Conservation (phyloP, 2,113 vertebrate genomes). For the Microcebus ravelobensis region DNA sequence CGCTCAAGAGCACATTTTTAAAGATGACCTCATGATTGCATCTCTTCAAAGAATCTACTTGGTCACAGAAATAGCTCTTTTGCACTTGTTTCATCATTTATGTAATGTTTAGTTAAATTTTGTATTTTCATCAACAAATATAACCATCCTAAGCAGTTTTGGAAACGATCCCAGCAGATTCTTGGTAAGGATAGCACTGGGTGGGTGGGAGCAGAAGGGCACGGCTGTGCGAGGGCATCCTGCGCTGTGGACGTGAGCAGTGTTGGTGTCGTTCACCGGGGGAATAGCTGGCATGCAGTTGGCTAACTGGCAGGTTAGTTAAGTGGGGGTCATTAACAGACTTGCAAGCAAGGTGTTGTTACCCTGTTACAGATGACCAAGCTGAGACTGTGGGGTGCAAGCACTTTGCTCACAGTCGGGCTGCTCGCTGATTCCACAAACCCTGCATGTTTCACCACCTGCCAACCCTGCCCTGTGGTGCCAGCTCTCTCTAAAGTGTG, state of each 20-base stretch:
- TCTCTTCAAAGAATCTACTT: neutral
- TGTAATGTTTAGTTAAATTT: constrained; percentile 32
- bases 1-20: neutral
- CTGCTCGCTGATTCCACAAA: rapidly evolving
- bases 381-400: neutral
- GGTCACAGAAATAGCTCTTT: neutral
- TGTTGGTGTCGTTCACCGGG: rapidly evolving
- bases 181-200: neutral
- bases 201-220: neutral
- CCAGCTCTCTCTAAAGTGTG: neutral
- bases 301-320: neutral
- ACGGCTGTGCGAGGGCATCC: neutral
- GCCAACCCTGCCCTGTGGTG: neutral
- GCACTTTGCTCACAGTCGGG: neutral
- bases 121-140: neutral
- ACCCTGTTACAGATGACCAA: neutral
- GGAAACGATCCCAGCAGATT: neutral
- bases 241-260: rapidly evolving
- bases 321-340: neutral
- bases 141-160: neutral
- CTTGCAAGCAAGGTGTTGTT: neutral
- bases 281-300: rapidly evolving
- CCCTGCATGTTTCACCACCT: rapidly evolving
- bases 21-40: neutral
- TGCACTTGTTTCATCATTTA: neutral